These are phyloP conservation scores for Gyps fulvus DNA, from an alignment of 2,113 vertebrate genomes.

Conservation along the genomic window DNA sequence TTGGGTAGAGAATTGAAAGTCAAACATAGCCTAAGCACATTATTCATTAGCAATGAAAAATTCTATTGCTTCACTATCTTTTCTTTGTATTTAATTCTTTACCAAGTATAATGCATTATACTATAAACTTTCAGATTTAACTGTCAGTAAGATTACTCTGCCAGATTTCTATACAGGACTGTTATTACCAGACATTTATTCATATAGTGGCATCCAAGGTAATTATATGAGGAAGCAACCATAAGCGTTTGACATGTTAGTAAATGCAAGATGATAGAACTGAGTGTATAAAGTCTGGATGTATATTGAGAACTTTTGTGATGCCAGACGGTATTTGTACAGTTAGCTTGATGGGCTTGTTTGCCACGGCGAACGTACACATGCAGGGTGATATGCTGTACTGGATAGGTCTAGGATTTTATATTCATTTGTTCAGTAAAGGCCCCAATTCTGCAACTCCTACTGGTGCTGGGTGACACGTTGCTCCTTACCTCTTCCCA, in stretches of 20 bases:
- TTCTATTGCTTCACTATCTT: not conserved
- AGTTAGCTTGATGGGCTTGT: not conserved
- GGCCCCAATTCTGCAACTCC: not conserved
- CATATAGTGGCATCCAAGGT: not conserved
- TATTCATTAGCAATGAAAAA: not conserved
- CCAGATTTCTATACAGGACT: not conserved
- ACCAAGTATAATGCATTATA: not conserved
- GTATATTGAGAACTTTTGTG: not conserved
- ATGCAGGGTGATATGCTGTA: rapidly evolving
- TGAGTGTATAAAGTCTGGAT: not conserved
- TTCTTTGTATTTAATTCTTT: not conserved
- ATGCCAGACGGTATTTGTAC: not conserved
- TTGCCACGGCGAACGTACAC: not conserved
- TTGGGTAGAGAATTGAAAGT: not conserved
- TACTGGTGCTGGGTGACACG: not conserved
- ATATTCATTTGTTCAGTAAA: not conserved
- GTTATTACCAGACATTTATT: not conserved
- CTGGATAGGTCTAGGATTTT: not conserved
- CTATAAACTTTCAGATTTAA: not conserved
- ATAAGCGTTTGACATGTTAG: not conserved
- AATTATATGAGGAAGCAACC: not conserved
- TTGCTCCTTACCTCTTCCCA: not conserved
- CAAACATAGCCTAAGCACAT: not conserved
- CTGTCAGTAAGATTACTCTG: not conserved
- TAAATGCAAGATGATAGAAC: not conserved